Conservation (phyloP, 2,113 vertebrate species). For the Corythornis vintsioides region DNA sequence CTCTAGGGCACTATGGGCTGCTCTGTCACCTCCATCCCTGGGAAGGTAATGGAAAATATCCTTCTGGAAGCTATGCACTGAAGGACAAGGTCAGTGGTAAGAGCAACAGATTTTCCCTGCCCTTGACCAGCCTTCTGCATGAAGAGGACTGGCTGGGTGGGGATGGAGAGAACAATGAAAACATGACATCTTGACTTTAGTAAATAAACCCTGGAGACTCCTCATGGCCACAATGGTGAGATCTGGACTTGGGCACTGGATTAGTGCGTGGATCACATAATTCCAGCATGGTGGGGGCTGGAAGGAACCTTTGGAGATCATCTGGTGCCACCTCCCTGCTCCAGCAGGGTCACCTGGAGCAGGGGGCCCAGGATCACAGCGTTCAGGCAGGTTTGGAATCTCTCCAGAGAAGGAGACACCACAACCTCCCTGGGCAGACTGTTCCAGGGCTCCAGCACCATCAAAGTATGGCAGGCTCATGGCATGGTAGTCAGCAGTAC, state of each 20-base stretch:
- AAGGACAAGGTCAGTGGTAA: neutral
- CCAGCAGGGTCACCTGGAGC: neutral
- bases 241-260: neutral
- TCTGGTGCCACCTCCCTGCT: neutral
- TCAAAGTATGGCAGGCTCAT: neutral
- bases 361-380: neutral
- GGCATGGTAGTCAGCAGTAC: neutral
- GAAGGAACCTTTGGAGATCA: neutral
- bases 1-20: neutral
- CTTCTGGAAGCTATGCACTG: neutral
- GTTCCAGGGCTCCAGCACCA: neutral
- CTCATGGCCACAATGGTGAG: accelerated
- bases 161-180: neutral
- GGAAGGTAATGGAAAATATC: neutral
- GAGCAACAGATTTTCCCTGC: neutral
- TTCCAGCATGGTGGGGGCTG: neutral
- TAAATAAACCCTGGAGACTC: neutral
- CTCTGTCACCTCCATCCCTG: neutral
- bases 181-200: neutral
- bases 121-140: neutral
- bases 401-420: neutral
- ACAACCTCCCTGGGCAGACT: neutral
- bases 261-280: neutral
- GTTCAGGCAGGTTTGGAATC: neutral
- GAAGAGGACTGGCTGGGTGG: neutral